phyloP scores from a whole-genome alignment of 2,888 invertebrate genomes.

The Philonicus albiceps region DNA sequence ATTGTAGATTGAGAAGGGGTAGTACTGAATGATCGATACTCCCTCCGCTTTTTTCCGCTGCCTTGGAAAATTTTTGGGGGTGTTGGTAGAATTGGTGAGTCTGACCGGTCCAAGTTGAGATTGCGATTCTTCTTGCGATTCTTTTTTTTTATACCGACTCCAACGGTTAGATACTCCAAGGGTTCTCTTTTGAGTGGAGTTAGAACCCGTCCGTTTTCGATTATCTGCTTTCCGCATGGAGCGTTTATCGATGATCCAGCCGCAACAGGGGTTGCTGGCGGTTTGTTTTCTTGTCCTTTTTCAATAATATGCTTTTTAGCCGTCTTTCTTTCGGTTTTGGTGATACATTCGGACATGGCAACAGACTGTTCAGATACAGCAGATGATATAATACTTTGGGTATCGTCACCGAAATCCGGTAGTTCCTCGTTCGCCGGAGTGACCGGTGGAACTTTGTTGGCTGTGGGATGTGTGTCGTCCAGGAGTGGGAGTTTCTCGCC shows the following conservation, averaged over 20 bases:
- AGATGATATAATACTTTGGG: constrained; percentile 78
- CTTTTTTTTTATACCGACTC: constrained; percentile 74
- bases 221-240: constrained; percentile 52
- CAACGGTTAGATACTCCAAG: constrained; percentile 76
- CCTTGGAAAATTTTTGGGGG: constrained; percentile 73
- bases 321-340: constrained; percentile 67
- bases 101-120: constrained; percentile 68
- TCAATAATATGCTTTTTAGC: constrained; percentile 60
- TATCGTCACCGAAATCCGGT: constrained; percentile 69
- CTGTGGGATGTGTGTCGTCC: constrained; percentile 68
- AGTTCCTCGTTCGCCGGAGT: constrained; percentile 73
- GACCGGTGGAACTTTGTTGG: constrained; percentile 70
- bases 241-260: constrained; percentile 47
- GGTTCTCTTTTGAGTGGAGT: constrained; percentile 77
- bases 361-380: constrained; percentile 77
- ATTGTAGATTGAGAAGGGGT: constrained; percentile 48
- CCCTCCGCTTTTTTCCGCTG: constrained; percentile 67
- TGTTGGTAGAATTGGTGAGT: constrained; percentile 73
- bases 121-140: constrained; percentile 73
- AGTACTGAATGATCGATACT: constrained; percentile 67
- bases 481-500: constrained; percentile 77
- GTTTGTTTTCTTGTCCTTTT: constrained; percentile 61
- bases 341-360: constrained; percentile 73
- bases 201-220: constrained; percentile 65
- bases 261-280: constrained; percentile 45